Evolutionary conservation across 2,797 vertebrate genomes (phyloP).

Genomic region (Pseudochromis fuscus): DNA sequence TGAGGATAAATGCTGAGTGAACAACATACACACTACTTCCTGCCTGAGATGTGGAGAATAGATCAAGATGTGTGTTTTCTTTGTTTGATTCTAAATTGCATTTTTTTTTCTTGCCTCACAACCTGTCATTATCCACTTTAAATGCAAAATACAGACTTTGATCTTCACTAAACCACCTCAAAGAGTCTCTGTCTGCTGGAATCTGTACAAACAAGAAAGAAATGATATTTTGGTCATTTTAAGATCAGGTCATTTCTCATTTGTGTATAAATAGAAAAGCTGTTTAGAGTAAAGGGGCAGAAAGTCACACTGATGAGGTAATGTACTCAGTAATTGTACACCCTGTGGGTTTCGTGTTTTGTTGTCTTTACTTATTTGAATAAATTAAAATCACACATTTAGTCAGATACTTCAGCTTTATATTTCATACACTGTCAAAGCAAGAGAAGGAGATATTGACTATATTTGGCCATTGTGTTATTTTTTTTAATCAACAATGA

Average conservation of each 20-base stretch:
- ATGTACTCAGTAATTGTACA: conserved; percentile 6
- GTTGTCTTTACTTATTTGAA: neutral
- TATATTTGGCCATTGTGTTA: neutral
- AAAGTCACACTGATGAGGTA: neutral
- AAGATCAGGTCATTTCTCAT: conserved; percentile 13
- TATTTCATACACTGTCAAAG: conserved; percentile 1
- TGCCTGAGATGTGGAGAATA: conserved; percentile 10
- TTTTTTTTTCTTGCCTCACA: conserved; percentile 15
- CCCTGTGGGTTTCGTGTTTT: neutral
- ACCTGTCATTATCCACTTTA: neutral
- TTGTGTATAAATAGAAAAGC: conserved; percentile 18
- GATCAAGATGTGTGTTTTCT: neutral
- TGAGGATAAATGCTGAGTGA: neutral
- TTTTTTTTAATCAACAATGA: neutral
- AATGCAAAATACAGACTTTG: neutral
- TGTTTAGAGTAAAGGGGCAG: neutral
- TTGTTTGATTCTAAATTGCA: too few relatives aligned
- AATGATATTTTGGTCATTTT: conserved; percentile 18
- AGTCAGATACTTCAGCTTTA: too few relatives aligned
- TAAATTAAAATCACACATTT: conserved; percentile 1
- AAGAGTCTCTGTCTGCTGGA: neutral
- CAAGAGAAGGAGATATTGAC: neutral
- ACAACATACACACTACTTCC: neutral
- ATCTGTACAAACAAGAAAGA: conserved; percentile 7
- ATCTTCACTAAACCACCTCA: neutral